Evolutionary conservation across 2,888 invertebrate species (phyloP), one percentile per base, ranked within the genome.

Genomic region (Euplexia lucipara): DNA sequence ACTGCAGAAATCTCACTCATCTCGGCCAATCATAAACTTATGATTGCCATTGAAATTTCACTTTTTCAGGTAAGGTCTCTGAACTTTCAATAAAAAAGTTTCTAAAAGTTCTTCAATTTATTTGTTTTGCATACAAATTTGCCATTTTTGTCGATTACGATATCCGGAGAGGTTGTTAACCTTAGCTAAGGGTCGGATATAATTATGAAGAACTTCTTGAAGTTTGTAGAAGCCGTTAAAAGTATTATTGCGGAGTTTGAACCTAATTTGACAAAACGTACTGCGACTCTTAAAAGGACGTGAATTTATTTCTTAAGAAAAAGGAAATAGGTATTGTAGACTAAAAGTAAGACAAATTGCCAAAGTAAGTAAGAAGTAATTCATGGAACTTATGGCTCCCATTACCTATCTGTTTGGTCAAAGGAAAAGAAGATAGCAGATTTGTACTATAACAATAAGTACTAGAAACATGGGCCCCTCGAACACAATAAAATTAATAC

Each of bases 51-150:
- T 60, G 49, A 62, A 54, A 56, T 37, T 66, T 53, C 32, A 37
- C 48, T 63, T 68, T 45, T 65, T 47, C 53, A 53, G 42, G 42
- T 47, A 3, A 49, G 41, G 44, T 49, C 18, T 39, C 9, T 48
- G 22, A 75, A 66, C 54, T 62, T 54, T 45, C 20, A 18, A 9
- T 20, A 56, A 45, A 62, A n/a, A 59, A 78, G 10, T 60, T 52
- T 30, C 8, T 10, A 16, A 58, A 75, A 78, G 44, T 63, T 62
- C 32, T 16, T 16, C 59, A 70, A 67, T 67, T 71, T 77, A 61
- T 71, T 75, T 77, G 61, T 72, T 77, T 68, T 68, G 62, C 72
- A 75, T 71, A 65, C 54, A 75, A 63, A 66, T 68, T 63, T 52
- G 47, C 35, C 41, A 35, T 74, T 66, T 60, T 60, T 68, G 20